Conservation (phyloP, 2,888 invertebrate species). For the Allolobophora icterica region DNA sequence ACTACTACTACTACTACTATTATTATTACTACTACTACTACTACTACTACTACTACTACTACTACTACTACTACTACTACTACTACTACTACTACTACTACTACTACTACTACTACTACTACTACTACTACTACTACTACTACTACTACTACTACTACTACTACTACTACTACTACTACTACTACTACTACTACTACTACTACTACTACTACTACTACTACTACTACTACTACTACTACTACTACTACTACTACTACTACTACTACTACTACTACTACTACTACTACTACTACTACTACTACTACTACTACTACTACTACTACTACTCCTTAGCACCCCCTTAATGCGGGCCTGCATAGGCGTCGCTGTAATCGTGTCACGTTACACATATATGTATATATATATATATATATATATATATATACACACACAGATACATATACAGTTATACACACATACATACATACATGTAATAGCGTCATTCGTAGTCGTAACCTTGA, state of each 20-base stretch:
- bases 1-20: background rate
- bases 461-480: no score
- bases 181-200: slow-evolving; percentile 27
- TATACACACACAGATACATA: no score
- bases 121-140: slow-evolving; percentile 42
- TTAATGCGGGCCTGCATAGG: no score
- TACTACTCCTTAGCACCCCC: no score
- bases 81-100: slow-evolving; percentile 37
- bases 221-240: slow-evolving; percentile 26
- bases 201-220: slow-evolving; percentile 21
- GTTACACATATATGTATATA: no score
- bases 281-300: slow-evolving; percentile 32
- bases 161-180: slow-evolving; percentile 25
- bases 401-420: no score
- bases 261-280: slow-evolving; percentile 38
- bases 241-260: slow-evolving; percentile 41
- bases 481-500: no score
- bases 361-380: no score
- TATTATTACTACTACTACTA: background rate
- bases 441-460: no score
- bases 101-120: slow-evolving; percentile 41
- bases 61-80: slow-evolving; percentile 6
- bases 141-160: slow-evolving; percentile 38
- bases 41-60: background rate
- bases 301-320: no score